Percentiles rank a stretch among this genome's conserved stretches.
These are phyloP conservation scores for Sylvicola cinctus DNA, from an alignment of 2,888 invertebrate genomes.

Conservation along the genomic window DNA sequence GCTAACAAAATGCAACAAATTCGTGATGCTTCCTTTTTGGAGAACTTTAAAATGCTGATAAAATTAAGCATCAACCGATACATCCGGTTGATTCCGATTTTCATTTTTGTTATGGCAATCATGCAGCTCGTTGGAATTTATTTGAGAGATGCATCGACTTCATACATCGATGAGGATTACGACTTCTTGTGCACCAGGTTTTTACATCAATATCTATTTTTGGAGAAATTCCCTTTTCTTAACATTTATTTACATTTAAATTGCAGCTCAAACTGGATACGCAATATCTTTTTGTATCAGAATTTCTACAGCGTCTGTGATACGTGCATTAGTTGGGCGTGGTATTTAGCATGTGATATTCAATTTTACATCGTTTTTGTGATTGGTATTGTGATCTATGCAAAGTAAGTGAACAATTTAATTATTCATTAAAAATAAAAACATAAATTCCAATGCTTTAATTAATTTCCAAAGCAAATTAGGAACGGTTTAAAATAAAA, in stretches of 20 bases:
- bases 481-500: too few species aligned
- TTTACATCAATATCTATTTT: too few species aligned
- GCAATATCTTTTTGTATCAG: conserved; percentile 4
- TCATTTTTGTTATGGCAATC: background rate
- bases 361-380: conserved; percentile 5
- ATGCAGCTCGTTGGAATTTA: background rate
- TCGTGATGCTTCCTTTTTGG: background rate
- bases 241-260: too few species aligned
- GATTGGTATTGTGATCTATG: conserved; percentile 3
- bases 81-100: conserved; percentile 3
- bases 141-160: background rate
- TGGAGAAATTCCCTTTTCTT: too few species aligned
- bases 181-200: too few species aligned
- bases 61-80: conserved; percentile 5
- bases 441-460: too few species aligned
- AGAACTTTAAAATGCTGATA: conserved; percentile 4
- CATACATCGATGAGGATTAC: too few species aligned
- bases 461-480: too few species aligned
- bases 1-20: conserved; percentile 3
- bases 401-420: conserved; percentile 4
- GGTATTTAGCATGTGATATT: conserved; percentile 7
- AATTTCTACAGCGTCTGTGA: conserved; percentile 2
- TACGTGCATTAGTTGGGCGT: conserved; percentile 5
- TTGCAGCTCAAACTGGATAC: conserved; percentile 4
- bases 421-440: too few species aligned